These are phyloP conservation scores for Phenganax subtilis DNA, from an alignment of 92 coral and sea anemone species.

Conservation along the genomic window DNA sequence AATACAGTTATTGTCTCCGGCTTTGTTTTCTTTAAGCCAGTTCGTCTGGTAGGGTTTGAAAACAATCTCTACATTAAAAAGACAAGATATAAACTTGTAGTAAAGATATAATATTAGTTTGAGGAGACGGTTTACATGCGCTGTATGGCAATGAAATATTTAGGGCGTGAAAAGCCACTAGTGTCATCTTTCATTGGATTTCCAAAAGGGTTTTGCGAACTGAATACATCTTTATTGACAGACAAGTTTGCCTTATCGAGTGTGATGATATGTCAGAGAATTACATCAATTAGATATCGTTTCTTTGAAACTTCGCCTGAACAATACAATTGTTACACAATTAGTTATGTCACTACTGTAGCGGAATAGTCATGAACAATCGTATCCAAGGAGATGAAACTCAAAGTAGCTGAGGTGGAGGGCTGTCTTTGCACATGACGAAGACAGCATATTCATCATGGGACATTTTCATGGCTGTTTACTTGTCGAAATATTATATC, in stretches of 20 bases:
- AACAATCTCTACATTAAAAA: neutral
- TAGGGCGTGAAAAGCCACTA: neutral
- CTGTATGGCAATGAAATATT: slow-evolving; percentile 1
- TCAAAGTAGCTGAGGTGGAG: too few relatives aligned
- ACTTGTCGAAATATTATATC: too few relatives aligned
- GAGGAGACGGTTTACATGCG: neutral
- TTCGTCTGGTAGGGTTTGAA: slow-evolving; percentile 14
- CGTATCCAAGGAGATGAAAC: too few relatives aligned
- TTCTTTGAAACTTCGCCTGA: too few relatives aligned
- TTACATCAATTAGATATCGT: too few relatives aligned
- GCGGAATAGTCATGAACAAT: too few relatives aligned
- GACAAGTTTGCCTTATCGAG: neutral
- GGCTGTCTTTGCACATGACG: too few relatives aligned
- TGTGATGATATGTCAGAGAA: neutral
- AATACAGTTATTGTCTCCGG: slow-evolving; percentile 30
- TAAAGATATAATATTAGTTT: too few relatives aligned
- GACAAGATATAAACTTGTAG: neutral
- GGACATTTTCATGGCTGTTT: too few relatives aligned
- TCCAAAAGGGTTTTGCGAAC: neutral
- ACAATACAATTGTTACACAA: too few relatives aligned
- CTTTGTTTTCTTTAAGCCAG: slow-evolving; percentile 27
- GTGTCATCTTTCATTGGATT: slow-evolving; percentile 14
- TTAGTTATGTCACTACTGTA: too few relatives aligned
- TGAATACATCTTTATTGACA: neutral
- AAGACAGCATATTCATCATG: too few relatives aligned